These are phyloP conservation scores for Oreochromis grahami DNA, from an alignment of 2,797 vertebrate species.

Conservation along the genomic window DNA sequence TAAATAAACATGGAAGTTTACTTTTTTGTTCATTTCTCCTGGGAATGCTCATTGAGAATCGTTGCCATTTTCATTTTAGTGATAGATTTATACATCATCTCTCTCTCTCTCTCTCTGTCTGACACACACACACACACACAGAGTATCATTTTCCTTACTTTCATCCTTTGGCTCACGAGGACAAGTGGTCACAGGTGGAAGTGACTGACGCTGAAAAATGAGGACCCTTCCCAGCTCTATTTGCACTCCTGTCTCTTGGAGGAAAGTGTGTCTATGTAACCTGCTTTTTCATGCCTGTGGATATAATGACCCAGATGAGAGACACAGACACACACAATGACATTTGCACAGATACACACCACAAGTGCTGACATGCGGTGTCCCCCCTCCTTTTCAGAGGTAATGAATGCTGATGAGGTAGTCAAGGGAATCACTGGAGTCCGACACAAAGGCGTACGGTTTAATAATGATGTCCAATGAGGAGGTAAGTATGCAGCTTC, in stretches of 20 bases:
- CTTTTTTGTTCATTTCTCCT: neutral
- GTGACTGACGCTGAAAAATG: conserved; percentile 8
- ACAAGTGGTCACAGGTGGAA: conserved; percentile 46
- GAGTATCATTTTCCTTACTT: neutral
- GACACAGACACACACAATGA: neutral
- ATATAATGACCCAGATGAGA: conserved; percentile 66
- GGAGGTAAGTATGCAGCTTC: neutral
- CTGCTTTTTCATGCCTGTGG: conserved; percentile 44
- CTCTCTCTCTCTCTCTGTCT: neutral
- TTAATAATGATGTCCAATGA: conserved; percentile 30
- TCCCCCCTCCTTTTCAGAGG: conserved; percentile 9
- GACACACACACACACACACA: neutral
- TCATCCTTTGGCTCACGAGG: neutral
- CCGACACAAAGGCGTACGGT: conserved; percentile 15
- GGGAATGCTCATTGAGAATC: neutral
- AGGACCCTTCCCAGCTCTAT: conserved; percentile 9
- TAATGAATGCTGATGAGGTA: conserved; percentile 59
- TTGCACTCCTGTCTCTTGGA: conserved; percentile 24
- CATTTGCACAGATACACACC: neutral
- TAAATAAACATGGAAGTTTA: neutral
- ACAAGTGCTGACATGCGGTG: conserved; percentile 15
- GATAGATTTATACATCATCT: neutral
- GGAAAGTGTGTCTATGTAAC: conserved; percentile 38
- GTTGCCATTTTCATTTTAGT: neutral
- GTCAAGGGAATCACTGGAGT: conserved; percentile 32